Evolutionary conservation across 2,888 invertebrate species (phyloP).

Genomic region (Thysanoteuthis rhombus): DNA sequence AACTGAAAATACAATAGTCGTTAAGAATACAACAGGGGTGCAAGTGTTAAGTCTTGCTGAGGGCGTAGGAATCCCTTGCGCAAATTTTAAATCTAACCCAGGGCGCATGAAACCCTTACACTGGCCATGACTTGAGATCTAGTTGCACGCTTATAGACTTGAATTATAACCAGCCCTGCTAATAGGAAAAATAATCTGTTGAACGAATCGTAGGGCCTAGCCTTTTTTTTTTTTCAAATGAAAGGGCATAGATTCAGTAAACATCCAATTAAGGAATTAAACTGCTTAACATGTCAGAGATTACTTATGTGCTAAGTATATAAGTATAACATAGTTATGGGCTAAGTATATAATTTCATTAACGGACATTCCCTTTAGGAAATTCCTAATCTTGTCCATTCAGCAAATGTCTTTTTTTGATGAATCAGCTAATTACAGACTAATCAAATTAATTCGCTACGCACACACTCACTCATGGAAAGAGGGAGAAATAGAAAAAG

Average conservation of each 20-base stretch:
- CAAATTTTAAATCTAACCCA: no score
- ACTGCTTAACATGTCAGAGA: slow-evolving; percentile 12
- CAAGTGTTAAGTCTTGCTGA: no score
- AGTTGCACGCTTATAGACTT: not conserved
- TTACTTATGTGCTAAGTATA: not conserved
- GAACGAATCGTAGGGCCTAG: not conserved
- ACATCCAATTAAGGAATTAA: not conserved
- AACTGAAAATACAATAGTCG: no score
- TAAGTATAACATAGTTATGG: no score
- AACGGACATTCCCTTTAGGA: not conserved
- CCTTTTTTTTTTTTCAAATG: not conserved
- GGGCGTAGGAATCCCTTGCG: no score
- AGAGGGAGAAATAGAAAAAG: not conserved
- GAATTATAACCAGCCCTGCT: not conserved
- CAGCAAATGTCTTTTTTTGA: not conserved
- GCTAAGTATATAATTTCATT: not conserved
- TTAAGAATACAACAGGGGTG: no score
- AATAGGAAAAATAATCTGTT: not conserved
- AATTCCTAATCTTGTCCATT: not conserved
- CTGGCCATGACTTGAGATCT: no score
- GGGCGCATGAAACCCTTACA: no score
- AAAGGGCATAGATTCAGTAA: not conserved
- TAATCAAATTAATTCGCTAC: not conserved
- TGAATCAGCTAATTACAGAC: not conserved
- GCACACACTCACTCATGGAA: not conserved